Evolutionary conservation across 2,113 vertebrate species (phyloP).

Genomic region (Emydura subglobosa): DNA sequence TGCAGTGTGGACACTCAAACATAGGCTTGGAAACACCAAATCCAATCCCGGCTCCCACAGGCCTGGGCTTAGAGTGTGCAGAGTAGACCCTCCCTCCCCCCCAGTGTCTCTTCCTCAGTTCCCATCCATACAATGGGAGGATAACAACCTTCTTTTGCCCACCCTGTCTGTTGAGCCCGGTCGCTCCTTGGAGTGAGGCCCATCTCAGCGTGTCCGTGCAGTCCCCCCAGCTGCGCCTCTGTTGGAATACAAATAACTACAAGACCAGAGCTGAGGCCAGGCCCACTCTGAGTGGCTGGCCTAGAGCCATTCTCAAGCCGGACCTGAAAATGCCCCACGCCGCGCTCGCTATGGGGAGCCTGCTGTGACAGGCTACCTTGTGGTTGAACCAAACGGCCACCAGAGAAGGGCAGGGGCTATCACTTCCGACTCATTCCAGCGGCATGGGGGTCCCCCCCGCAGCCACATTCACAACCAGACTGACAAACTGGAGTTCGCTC

Average conservation of each 20-base stretch:
- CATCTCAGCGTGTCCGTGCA: not conserved
- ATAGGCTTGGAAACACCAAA: not conserved
- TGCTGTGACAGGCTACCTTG: not conserved
- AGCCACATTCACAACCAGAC: not conserved
- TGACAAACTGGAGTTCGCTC: not conserved
- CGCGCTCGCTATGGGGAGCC: not conserved
- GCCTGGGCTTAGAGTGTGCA: not conserved
- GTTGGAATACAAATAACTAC: not conserved
- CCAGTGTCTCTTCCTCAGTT: no score
- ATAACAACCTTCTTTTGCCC: not conserved
- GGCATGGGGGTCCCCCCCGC: rapidly evolving
- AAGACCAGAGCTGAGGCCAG: not conserved
- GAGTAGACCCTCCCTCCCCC: not conserved
- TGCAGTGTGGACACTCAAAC: no score
- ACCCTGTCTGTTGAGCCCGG: not conserved
- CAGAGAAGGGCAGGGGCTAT: not conserved
- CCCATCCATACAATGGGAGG: not conserved
- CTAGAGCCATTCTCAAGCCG: not conserved
- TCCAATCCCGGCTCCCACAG: not conserved
- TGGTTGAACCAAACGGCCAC: not conserved
- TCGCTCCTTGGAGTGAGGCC: not conserved
- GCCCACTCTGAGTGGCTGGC: not conserved
- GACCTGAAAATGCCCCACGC: not conserved
- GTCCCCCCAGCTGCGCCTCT: not conserved
- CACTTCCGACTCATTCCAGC: not conserved